Evolutionary conservation across 2,113 vertebrate genomes (phyloP).

Genomic region (Rhadina sibilatrix): DNA sequence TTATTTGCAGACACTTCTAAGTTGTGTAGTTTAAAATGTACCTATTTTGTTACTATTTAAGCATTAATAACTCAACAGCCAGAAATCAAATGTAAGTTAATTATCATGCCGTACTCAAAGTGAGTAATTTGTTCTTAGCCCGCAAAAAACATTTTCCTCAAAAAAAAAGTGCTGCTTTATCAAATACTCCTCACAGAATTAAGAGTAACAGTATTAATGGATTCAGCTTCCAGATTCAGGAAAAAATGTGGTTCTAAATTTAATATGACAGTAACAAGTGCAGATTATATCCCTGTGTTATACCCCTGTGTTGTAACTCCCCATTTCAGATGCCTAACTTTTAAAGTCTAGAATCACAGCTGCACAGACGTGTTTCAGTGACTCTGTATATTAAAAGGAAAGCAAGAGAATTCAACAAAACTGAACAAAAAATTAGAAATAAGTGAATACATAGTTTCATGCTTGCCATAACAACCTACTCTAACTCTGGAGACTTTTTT

Average conservation of each 20-base stretch:
- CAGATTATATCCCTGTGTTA: neutral
- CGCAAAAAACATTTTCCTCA: neutral
- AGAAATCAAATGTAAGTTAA: neutral
- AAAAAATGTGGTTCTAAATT: neutral
- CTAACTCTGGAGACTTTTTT: neutral
- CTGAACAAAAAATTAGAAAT: neutral
- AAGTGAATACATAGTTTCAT: neutral
- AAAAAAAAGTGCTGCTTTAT: no score
- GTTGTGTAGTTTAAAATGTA: neutral
- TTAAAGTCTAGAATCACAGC: neutral
- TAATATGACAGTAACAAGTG: neutral
- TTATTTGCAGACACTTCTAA: neutral
- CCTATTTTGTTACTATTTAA: neutral
- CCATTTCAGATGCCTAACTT: neutral
- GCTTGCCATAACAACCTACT: neutral
- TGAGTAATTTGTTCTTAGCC: neutral
- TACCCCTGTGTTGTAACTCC: neutral
- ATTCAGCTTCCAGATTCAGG: neutral
- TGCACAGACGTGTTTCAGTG: neutral
- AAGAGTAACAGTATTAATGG: neutral
- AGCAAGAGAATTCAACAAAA: neutral
- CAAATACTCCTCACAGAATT: neutral
- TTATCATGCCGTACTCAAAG: neutral
- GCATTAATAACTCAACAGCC: neutral
- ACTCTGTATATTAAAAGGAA: neutral